Evolutionary conservation across 2,888 invertebrate genomes (phyloP), one percentile per base, ranked within the genome.

Genomic region (Caenorhabditis sp.): DNA sequence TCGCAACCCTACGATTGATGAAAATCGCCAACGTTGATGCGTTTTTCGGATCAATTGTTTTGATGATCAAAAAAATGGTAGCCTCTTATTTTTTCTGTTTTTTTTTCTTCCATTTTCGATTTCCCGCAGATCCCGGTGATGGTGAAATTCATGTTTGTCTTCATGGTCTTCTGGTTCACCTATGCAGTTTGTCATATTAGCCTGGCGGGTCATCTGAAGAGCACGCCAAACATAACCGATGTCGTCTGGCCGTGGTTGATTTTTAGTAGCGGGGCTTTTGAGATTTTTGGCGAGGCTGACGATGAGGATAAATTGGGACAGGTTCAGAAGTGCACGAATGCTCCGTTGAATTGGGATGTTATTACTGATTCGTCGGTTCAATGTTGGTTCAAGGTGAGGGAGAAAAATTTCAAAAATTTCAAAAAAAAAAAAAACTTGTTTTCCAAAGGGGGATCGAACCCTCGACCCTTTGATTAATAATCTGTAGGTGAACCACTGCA

Each of bases 231-330:
- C 36, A 69, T 66, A 8, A 72, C 75, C 4, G 71, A 75, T 31
- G 69, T 66, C 26, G 73, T 66, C 17, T 71, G 77, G 53, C 77
- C 80, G 24, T 80, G 80, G 80, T 61, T 69, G 3, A 58, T 80
- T 58, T 80, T 80, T 60, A 76, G 74, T 50, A 76, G 76, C 43
- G 80, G 80, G 21, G 80, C 78, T 2, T 80, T 80, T 58, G 80
- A 80, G 31, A 80, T 80, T 43, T 80, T 80, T 58, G 80, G 80
- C 58, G 80, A 80, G 62, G 69, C 78, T 2, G 70, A 72, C 21
- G 76, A 80, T 8, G 75, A 80, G 10, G 75, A 76, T 58, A 74
- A 76, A 31, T 24, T 63, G 50, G 80, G 79, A 17, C n/a, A 49
- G 23, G 68, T 77, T 53, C 62, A 62, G 10, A 71, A 72, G 37